Percentiles rank a stretch among this genome's conserved stretches.
Conservation (phyloP, 2,797 vertebrate species). For the Mergus octosetaceus region DNA sequence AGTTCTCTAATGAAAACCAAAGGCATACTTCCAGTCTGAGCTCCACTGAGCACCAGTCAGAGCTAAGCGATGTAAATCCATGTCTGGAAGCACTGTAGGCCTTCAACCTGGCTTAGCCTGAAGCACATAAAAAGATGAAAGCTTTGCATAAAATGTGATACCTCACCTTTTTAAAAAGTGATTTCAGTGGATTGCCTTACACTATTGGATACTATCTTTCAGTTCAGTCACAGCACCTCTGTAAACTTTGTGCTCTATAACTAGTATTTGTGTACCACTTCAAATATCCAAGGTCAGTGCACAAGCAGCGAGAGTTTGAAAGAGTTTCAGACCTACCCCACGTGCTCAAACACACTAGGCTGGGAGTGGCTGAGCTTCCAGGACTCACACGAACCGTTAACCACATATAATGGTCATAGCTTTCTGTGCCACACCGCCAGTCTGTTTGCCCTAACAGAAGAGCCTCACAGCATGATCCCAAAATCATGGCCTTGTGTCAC, state of each 20-base stretch:
- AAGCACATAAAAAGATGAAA: neutral
- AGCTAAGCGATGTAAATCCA: neutral
- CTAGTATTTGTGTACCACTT: neutral
- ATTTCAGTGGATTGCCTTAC: neutral
- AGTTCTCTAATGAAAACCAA: slow-evolving; percentile 1
- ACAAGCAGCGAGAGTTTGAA: neutral
- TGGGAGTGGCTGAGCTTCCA: neutral
- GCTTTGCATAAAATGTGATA: neutral
- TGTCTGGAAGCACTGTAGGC: accelerated
- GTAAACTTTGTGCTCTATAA: neutral
- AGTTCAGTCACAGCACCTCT: neutral
- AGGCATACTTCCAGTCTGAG: neutral
- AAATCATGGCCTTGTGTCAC: accelerated
- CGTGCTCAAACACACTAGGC: accelerated
- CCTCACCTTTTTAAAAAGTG: neutral
- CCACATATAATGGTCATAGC: accelerated
- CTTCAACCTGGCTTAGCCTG: neutral
- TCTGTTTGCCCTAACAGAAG: neutral
- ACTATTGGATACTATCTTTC: neutral
- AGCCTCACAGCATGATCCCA: accelerated
- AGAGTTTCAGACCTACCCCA: neutral
- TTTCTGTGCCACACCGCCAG: neutral
- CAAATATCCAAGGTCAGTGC: neutral
- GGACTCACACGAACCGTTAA: neutral
- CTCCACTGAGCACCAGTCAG: neutral